phyloP scores from a whole-genome alignment of 2,797 vertebrate genomes.

The Mionectes olivaceus region DNA sequence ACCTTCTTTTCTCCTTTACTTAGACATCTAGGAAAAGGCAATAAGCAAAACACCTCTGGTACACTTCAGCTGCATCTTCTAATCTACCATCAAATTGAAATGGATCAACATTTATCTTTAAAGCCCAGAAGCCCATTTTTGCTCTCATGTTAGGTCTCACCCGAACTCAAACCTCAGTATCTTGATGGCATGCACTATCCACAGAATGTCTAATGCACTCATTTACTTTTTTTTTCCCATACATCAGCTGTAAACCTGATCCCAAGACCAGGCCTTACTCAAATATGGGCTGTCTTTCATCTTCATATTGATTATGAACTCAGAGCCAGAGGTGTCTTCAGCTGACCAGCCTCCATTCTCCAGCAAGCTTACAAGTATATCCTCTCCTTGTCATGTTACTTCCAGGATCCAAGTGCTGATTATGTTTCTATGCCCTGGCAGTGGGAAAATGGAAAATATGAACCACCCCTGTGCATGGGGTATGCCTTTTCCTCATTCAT shows the following conservation, averaged over 20 bases:
- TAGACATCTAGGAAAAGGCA: conserved; percentile 28
- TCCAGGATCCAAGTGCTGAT: background rate
- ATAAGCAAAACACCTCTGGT: conserved; percentile 33
- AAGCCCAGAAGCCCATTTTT: background rate
- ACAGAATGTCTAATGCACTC: background rate
- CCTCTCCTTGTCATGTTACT: background rate
- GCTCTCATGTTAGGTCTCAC: background rate
- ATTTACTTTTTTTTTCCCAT: background rate
- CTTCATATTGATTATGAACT: background rate
- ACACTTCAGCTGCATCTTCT: conserved; percentile 5
- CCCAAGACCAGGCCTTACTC: background rate
- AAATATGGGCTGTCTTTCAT: background rate
- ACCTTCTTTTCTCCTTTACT: conserved; percentile 36
- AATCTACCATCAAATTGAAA: background rate
- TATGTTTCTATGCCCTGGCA: background rate
- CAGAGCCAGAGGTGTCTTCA: background rate
- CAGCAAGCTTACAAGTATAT: background rate
- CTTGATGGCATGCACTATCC: background rate
- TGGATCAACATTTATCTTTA: background rate
- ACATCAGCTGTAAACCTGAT: background rate
- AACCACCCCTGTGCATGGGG: background rate
- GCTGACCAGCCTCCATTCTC: background rate
- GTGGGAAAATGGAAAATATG: background rate
- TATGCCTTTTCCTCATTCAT: background rate
- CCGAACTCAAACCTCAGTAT: conserved; percentile 6